Evolutionary conservation across 1,140 invertebrate genomes (phyloP).

Genomic region (Hydropsyche tenuis): DNA sequence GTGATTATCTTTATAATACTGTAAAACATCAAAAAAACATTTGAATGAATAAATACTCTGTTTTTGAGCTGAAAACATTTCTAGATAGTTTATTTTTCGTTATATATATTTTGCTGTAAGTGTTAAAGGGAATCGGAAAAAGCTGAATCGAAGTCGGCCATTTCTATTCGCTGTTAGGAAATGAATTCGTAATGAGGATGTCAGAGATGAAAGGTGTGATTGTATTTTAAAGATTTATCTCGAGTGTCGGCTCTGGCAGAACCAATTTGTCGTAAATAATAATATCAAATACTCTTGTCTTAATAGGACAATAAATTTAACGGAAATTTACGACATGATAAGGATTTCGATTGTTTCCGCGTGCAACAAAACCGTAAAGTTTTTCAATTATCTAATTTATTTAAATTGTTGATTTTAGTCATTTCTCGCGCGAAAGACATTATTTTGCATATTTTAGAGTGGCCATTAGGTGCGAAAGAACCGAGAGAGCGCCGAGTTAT

Average conservation of each 20-base stretch:
- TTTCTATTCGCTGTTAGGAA: conserved; percentile 5
- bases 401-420: no score
- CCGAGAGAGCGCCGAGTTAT: neutral
- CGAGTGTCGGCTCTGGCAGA: neutral
- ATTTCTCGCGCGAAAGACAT: no score
- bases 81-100: no score
- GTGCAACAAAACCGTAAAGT: no score
- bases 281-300: neutral
- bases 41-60: no score
- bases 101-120: neutral
- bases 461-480: neutral
- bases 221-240: conserved; percentile 23
- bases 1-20: no score
- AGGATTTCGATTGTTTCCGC: no score
- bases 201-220: conserved; percentile 17
- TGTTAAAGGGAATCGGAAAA: neutral
- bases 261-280: conserved; percentile 20
- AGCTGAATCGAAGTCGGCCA: neutral
- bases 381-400: no score
- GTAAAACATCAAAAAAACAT: no score
- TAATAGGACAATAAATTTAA: conserved; percentile 13
- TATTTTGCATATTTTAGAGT: no score
- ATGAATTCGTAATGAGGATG: conserved; percentile 15
- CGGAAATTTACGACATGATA: no score
- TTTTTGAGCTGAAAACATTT: no score